Evolutionary conservation across 2,888 invertebrate species (phyloP).

Genomic region (Drosophila vallismaia): DNA sequence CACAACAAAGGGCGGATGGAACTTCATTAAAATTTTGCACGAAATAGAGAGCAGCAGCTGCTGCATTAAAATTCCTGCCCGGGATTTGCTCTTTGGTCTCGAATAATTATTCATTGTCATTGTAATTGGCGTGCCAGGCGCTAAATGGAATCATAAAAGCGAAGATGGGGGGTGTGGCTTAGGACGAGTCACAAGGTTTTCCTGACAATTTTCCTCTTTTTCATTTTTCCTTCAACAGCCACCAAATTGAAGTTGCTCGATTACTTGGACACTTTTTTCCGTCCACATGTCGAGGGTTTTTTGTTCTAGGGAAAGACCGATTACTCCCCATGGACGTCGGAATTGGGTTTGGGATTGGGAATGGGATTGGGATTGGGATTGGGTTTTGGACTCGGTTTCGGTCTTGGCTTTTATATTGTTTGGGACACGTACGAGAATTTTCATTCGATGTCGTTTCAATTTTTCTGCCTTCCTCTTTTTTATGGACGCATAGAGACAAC

Average conservation of each 20-base stretch:
- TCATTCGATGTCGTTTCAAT: constrained; percentile 79
- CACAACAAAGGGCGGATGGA: constrained; percentile 56
- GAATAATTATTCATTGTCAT: constrained; percentile 79
- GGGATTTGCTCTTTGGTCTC: constrained; percentile 61
- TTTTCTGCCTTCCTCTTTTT: constrained; percentile 62
- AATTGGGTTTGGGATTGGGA: neutral
- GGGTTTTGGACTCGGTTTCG: constrained; percentile 35
- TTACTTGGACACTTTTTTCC: constrained; percentile 55
- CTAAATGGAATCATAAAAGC: constrained; percentile 64
- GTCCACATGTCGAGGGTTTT: constrained; percentile 20
- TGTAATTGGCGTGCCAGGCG: constrained; percentile 76
- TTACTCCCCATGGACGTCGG: constrained; percentile 44
- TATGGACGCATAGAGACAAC: constrained; percentile 69
- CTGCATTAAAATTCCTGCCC: constrained; percentile 67
- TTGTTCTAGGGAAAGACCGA: constrained; percentile 32
- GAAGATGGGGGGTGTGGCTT: constrained; percentile 6
- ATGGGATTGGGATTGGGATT: constrained; percentile 52
- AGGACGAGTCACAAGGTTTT: constrained; percentile 15
- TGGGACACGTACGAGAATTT: constrained; percentile 74
- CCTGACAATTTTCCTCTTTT: constrained; percentile 51
- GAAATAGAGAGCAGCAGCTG: constrained; percentile 53
- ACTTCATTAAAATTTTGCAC: constrained; percentile 45
- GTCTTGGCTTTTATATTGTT: constrained; percentile 54
- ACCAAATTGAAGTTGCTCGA: constrained; percentile 55
- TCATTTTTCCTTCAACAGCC: constrained; percentile 57